These are phyloP conservation scores for Philopedon plagiatum DNA, from an alignment of 2,888 invertebrate genomes.

Conservation along the genomic window DNA sequence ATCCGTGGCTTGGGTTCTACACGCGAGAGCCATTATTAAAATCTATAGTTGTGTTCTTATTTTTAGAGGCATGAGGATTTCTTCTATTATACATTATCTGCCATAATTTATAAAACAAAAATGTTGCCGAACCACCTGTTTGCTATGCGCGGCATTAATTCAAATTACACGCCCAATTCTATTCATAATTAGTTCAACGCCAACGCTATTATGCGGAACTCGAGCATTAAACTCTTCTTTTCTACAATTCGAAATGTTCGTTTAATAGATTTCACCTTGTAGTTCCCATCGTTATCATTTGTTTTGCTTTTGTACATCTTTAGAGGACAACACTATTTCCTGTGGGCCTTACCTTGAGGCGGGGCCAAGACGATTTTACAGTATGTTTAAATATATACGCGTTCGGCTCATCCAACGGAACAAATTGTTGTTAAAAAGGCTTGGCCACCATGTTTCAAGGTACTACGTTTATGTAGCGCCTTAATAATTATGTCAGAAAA, in stretches of 20 bases:
- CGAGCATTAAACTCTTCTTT: slow-evolving; percentile 4
- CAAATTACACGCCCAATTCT: not conserved
- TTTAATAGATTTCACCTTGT: slow-evolving; percentile 21
- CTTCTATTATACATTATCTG: no score
- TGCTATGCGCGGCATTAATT: not conserved
- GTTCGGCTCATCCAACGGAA: slow-evolving; percentile 30
- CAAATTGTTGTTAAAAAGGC: slow-evolving; percentile 33
- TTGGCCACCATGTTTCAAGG: slow-evolving; percentile 36
- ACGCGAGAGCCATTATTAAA: no score
- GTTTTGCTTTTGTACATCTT: slow-evolving; percentile 25
- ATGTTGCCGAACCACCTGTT: no score
- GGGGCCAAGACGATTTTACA: slow-evolving; percentile 30
- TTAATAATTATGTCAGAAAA: slow-evolving; percentile 27
- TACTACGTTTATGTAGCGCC: slow-evolving; percentile 24
- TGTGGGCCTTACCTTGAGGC: slow-evolving; percentile 26
- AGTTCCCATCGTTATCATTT: slow-evolving; percentile 42
- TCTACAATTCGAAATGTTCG: not conserved
- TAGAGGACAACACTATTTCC: slow-evolving; percentile 20
- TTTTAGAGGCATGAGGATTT: no score
- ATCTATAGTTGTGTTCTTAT: no score
- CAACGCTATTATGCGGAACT: slow-evolving; percentile 1
- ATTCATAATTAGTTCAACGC: not conserved
- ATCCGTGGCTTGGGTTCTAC: no score
- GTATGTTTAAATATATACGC: slow-evolving; percentile 34
- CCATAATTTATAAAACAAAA: no score